phyloP scores from a whole-genome alignment of 1,140 invertebrate species.

The Tetragonula clypearis region DNA sequence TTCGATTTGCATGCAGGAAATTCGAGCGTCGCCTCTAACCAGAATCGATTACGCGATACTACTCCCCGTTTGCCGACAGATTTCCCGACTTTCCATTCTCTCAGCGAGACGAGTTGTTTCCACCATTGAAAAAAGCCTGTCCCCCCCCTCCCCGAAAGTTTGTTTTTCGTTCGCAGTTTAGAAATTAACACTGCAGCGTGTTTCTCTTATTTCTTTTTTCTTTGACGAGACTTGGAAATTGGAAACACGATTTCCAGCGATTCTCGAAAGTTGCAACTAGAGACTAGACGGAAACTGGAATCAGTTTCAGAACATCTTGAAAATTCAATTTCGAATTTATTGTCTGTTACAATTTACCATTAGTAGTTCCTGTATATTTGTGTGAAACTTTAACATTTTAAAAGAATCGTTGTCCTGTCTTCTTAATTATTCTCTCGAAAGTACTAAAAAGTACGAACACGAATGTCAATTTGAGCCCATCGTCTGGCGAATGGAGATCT shows the following conservation, averaged over 20 bases:
- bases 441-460: no score
- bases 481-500: no score
- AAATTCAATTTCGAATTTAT: neutral
- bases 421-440: no score
- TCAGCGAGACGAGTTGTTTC: neutral
- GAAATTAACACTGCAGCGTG: neutral
- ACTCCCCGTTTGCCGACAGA: neutral
- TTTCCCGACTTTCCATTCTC: constrained; percentile 1
- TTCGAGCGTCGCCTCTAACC: neutral
- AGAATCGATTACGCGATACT: constrained; percentile 7
- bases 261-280: neutral
- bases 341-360: no score
- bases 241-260: neutral
- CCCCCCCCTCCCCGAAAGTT: neutral
- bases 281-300: neutral
- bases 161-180: neutral
- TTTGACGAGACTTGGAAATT: neutral
- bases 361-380: no score
- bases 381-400: no score
- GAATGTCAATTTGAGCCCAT: no score
- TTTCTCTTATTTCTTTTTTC: no score
- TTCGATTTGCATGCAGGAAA: constrained; percentile 31
- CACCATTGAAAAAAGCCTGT: neutral
- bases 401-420: no score
- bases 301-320: neutral